Conservation (phyloP, 2,113 vertebrate genomes). For the Neolamprologus sp. region DNA sequence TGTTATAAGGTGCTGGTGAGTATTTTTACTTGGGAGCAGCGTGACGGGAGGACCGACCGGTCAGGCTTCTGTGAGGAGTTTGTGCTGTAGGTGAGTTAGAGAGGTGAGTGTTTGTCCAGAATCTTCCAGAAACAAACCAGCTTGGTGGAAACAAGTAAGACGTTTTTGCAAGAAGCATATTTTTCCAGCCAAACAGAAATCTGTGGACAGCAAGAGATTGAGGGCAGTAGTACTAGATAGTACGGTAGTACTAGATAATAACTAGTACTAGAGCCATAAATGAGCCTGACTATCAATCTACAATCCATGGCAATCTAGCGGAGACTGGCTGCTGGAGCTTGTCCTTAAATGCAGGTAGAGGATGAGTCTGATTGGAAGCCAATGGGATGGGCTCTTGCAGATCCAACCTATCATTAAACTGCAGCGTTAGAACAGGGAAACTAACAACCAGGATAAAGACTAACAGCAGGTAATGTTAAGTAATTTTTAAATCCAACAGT, state of each 20-base stretch:
- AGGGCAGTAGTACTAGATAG: not conserved
- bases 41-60: not conserved
- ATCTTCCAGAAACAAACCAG: not conserved
- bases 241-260: not conserved
- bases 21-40: not conserved
- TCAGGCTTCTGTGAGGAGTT: not conserved
- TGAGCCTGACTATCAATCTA: not conserved
- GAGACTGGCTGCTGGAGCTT: not conserved
- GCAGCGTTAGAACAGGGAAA: not conserved
- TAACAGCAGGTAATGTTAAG: not conserved
- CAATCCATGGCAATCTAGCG: rapidly evolving
- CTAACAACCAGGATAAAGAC: not conserved
- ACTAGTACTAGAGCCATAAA: not conserved
- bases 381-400: not conserved
- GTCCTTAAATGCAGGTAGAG: not conserved
- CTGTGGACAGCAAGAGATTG: not conserved
- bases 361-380: not conserved
- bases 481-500: not conserved
- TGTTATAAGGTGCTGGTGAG: not conserved
- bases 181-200: not conserved
- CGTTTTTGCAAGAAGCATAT: not conserved
- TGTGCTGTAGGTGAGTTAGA: not conserved
- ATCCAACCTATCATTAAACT: not conserved
- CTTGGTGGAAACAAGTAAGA: not conserved
- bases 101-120: not conserved